phyloP scores from a whole-genome alignment of 2,888 invertebrate genomes.

The Parnassius mnemosyne region DNA sequence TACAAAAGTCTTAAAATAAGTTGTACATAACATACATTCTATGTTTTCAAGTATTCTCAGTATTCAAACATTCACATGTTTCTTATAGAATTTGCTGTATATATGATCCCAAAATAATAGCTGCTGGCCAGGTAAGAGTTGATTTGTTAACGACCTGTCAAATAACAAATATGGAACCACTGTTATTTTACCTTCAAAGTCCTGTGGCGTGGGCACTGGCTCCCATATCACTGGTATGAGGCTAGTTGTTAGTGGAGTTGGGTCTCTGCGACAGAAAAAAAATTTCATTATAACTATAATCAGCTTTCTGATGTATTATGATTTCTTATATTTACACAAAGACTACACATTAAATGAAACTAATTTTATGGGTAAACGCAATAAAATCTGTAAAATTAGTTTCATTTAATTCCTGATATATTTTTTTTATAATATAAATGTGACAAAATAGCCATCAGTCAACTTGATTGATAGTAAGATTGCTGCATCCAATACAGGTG shows the following conservation, averaged over 20 bases:
- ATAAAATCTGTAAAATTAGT: too few relatives aligned
- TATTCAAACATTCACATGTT: constrained; percentile 29
- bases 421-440: too few relatives aligned
- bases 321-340: not conserved
- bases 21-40: not conserved
- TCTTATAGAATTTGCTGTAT: constrained; percentile 55
- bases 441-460: too few relatives aligned
- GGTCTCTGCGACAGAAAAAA: constrained; percentile 51
- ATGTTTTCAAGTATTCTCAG: not conserved
- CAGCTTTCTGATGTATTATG: too few relatives aligned
- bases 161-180: constrained; percentile 45
- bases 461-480: too few relatives aligned
- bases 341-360: too few relatives aligned
- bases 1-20: not conserved
- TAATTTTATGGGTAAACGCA: too few relatives aligned
- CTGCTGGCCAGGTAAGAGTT: constrained; percentile 34
- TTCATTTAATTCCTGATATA: too few relatives aligned
- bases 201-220: constrained; percentile 36
- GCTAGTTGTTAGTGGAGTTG: constrained; percentile 60
- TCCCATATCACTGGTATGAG: constrained; percentile 61
- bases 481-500: too few relatives aligned
- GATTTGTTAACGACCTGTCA: constrained; percentile 40
- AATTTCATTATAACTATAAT: too few relatives aligned
- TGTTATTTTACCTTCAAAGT: constrained; percentile 37
- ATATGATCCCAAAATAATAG: constrained; percentile 63